phyloP scores from a whole-genome alignment of 2,888 invertebrate species.

The Agonopterix subpropinquella region DNA sequence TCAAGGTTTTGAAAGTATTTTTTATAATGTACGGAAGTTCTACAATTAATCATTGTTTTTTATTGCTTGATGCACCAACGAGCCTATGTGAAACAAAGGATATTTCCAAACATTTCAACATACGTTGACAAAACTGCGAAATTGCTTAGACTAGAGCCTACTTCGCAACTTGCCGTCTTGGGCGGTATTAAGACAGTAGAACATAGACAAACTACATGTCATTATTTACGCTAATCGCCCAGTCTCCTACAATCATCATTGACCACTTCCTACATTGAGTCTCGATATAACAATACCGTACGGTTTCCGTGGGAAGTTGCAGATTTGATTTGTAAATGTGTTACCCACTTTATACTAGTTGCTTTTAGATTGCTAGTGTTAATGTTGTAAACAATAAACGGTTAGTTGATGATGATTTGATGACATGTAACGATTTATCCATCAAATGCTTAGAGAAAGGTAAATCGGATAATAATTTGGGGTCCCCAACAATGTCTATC shows the following conservation, averaged over 20 bases:
- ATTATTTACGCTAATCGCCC: constrained; percentile 49
- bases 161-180: background rate
- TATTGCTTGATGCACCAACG: too few relatives aligned
- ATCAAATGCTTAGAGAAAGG: background rate
- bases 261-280: constrained; percentile 46
- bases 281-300: constrained; percentile 30
- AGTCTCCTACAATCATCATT: constrained; percentile 45
- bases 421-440: too few relatives aligned
- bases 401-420: too few relatives aligned
- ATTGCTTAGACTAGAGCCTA: background rate
- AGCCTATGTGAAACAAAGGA: too few relatives aligned
- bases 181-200: constrained; percentile 10
- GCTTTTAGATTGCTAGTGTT: background rate
- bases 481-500: too few relatives aligned
- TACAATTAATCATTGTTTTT: too few relatives aligned
- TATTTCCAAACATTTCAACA: constrained; percentile 8
- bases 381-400: too few relatives aligned
- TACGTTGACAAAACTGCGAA: too few relatives aligned
- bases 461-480: background rate
- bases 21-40: too few relatives aligned
- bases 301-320: constrained; percentile 53
- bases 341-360: constrained; percentile 1
- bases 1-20: too few relatives aligned
- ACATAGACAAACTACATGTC: constrained; percentile 39
- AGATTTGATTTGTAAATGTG: constrained; percentile 19